Evolutionary conservation across 2,797 vertebrate species (phyloP).

Genomic region (Anas capensis): DNA sequence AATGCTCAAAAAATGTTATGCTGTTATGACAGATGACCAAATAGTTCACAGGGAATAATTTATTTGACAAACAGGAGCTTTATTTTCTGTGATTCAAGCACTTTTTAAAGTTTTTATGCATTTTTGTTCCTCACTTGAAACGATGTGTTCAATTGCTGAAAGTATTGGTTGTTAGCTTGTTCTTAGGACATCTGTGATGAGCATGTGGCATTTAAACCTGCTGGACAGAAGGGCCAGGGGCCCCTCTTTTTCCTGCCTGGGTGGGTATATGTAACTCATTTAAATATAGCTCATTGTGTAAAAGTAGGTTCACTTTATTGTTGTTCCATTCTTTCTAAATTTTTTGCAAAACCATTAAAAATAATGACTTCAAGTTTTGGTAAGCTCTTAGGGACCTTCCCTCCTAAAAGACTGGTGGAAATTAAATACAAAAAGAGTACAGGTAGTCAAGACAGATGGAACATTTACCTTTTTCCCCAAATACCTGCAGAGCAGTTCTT

Average conservation of each 20-base stretch:
- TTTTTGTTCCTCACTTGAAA: not conserved
- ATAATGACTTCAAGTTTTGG: not conserved
- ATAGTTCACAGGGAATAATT: not conserved
- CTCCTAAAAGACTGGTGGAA: not conserved
- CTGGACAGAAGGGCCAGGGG: not conserved
- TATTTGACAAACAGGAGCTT: conserved; percentile 21
- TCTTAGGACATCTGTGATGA: not conserved
- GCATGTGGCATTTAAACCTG: not conserved
- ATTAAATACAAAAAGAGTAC: not conserved
- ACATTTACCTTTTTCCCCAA: not conserved
- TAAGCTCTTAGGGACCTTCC: not conserved
- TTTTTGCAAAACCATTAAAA: not conserved
- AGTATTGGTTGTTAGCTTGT: not conserved
- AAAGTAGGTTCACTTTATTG: not conserved
- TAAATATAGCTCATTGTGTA: not conserved
- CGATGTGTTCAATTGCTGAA: not conserved
- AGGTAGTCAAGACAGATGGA: not conserved
- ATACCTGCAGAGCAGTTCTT: not conserved
- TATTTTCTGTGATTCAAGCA: not conserved
- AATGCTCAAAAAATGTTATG: not conserved
- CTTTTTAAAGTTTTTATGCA: not conserved
- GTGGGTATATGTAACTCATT: not conserved
- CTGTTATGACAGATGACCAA: not conserved
- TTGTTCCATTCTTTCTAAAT: not conserved
- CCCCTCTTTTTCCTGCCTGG: not conserved